Base-by-base conservation (phyloP, 2,888 invertebrate genomes). In the Mystacides longicornis region DNA sequence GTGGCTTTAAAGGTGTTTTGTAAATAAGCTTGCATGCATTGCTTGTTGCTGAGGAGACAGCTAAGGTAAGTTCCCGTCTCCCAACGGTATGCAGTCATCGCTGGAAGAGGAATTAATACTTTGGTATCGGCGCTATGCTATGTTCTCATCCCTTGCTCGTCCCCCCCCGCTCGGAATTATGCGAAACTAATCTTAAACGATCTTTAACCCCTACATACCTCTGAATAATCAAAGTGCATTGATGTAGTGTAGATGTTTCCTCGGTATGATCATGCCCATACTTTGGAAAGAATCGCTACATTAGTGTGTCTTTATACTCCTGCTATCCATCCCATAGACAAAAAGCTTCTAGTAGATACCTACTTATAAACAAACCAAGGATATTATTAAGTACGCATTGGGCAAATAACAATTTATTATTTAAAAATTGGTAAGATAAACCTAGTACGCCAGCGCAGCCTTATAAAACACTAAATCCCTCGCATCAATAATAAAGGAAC, bases 51-150 rank as follows among this genome's bases (percentile, higher is more conserved):
- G 52, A 50, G 57, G 56, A 58, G 58, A 57, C 54, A 58, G 4
- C 3, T 33, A 22, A 60, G 58, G 60, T 58, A 58, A 58, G 58
- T 56, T 46, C 23, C 51, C 33, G 55, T 58, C 58, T 60, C 58
- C 58, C 60, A 55, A 54, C 58, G 57, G 9, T 47, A 22, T 33
- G 56, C 52, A 22, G 51, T 37, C 43, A 45, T 23, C 52, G 22
- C 49, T 11, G 31, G 51, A 51, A 43, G n/a, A 14, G 46, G 20
- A 20, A 19, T 19, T 46, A 20, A 21, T 20, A 3, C 19, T 5
- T 19, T 21, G 19, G 20, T 20, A 19, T 21, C 19, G 46, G 20
- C 18, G 20, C 46, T 14, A 37, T 16, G 42, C 51, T 33, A 33
- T 51, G 43, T 21, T 18, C 18, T 18, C 51, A 7, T 20, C 23